Evolutionary conservation across 2,888 invertebrate genomes (phyloP), one percentile per base, ranked within the genome.

Genomic region (Papilio protenor): DNA sequence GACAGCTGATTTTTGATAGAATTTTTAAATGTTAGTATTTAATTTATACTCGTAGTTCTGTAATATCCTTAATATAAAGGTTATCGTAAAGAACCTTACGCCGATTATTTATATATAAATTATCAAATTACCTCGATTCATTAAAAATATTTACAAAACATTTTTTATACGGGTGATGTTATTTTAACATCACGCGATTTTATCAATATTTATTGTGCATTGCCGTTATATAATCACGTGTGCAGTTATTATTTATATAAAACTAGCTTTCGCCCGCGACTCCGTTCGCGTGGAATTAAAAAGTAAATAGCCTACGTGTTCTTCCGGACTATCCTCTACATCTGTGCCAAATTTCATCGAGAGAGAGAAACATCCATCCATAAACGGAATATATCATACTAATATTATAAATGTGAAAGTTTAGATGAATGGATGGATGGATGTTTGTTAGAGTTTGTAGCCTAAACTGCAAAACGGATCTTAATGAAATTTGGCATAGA

Each of bases 131-230:
- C 2, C 59, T 21, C 33, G 33, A 10, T n/a, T n/a, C 14, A 40
- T 64, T 64, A 64, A 64, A 40, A 40, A 64, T 64, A 40, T 64
- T 64, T n/a, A 64, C 18, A 40, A 33, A 61, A 61, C 61, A 27
- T 27, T 55, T 55, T 61, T 61, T 61, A 27, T 27, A 61, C 23
- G 16, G 27, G 61, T 61, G 61, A 61, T 61, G 27, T 61, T 61
- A 27, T 61, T 61, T 27, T 61, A 6, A 61, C 27, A 61, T 61
- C 27, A 5, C 16, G 14, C 10, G 57, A 59, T 61, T 2, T 61
- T 61, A 61, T 61, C 27, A 2, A 23, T 16, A 27, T 16, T 23
- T 59, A 59, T 55, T n/a, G 61, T 5, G 27, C 27, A 61, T 27
- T 3, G 6, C 12, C 61, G 27, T 61, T 27, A 61, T 16, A 27